These are phyloP conservation scores for Halictus quadricinctus DNA, from an alignment of 2,888 invertebrate species.

Conservation along the genomic window DNA sequence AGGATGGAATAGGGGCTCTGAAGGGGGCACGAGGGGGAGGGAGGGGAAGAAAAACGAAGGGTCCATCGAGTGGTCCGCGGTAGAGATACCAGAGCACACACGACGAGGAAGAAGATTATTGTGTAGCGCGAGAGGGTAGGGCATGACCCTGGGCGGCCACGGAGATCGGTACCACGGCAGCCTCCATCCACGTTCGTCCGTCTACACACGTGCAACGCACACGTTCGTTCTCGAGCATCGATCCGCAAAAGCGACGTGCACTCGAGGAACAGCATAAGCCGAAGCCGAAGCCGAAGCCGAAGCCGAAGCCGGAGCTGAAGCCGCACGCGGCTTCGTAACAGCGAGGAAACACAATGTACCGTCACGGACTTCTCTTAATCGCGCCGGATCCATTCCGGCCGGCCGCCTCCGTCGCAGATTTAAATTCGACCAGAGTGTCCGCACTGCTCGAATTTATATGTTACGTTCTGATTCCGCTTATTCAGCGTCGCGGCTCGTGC, in stretches of 20 bases:
- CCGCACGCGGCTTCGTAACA: conserved; percentile 51
- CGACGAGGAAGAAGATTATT: conserved; percentile 77
- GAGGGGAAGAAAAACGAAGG: conserved; percentile 45
- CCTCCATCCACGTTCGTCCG: conserved; percentile 53
- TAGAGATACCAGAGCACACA: conserved; percentile 74
- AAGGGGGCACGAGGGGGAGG: conserved; percentile 6
- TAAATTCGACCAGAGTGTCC: not conserved
- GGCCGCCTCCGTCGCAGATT: conserved; percentile 2
- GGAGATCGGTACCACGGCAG: conserved; percentile 72
- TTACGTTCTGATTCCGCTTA: conserved; percentile 3
- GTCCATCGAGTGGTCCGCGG: conserved; percentile 63
- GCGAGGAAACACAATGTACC: conserved; percentile 74
- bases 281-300: conserved; percentile 19
- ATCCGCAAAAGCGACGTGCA: conserved; percentile 48
- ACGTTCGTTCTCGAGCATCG: conserved; percentile 50
- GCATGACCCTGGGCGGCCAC: conserved; percentile 81
- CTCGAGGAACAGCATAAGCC: conserved; percentile 23
- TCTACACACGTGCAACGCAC: conserved; percentile 56
- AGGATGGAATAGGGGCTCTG: not conserved
- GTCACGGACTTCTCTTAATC: conserved; percentile 80
- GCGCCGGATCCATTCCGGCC: conserved; percentile 74
- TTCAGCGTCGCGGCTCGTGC: not conserved
- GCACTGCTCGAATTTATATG: not conserved
- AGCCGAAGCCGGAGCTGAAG: not conserved
- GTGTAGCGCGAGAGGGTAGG: conserved; percentile 79